Evolutionary conservation across 2,888 invertebrate species (phyloP), one percentile per base, ranked within the genome.

Genomic region (Eristalis tenax): DNA sequence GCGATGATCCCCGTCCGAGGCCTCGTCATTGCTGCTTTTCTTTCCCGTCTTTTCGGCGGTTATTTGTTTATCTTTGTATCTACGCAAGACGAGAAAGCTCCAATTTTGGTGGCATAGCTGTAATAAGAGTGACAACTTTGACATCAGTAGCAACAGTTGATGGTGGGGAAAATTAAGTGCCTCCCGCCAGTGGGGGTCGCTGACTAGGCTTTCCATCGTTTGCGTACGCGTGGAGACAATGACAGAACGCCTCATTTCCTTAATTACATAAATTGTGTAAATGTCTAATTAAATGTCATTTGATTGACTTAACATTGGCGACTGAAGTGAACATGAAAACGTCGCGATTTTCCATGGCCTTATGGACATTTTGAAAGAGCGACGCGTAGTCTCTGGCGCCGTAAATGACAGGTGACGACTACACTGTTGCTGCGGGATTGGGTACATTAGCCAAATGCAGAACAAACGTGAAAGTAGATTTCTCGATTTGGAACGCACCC

Each of bases 181-280:
- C 38, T 40, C 50, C 64, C 40, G 38, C 1, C 59, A 23, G 23
- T 59, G 2, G 22, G 59, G 23, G 59, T 26, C 59, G 26, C 59
- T 26, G 59, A 59, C 59, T 59, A 28, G 26, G 23, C 59, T 8
- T 26, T n/a, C 23, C 26, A 4, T 5, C 23, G n/a, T n/a, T 26
- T 32, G 32, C 43, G 28, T 50, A 18, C 50, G 59, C 18, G 28
- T 26, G 68, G 15, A 68, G 43, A 68, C 66, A 76, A 68, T 82
- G 76, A 71, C 57, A 76, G 68, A 76, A 35, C 65, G 70, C 59
- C 40, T 82, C 59, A 76, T 71, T 82, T 76, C 50, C 70, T 59
- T 82, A 82, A 76, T 76, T 82, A 61, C 76, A 71, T 66, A 70
- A 76, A 71, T 59, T 76, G 57, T 66, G 70, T 65, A 82, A 61